Base-by-base conservation (phyloP, 2,113 vertebrate species). In the Larimichthys crocea region DNA sequence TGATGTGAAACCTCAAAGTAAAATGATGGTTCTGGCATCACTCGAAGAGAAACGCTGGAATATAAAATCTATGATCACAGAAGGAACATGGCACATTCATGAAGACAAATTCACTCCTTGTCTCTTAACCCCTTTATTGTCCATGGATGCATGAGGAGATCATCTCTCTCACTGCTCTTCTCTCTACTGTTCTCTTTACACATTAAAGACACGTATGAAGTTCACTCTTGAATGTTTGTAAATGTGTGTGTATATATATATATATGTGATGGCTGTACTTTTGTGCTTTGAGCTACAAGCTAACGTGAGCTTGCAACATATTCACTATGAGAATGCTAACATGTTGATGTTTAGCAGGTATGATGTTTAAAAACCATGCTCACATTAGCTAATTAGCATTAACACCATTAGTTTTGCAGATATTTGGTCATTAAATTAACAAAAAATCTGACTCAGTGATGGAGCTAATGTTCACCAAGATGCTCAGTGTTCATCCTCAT, bases 1-100 rank as follows among this genome's bases (percentile, higher is more conserved):
- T 44, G 11, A 26, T 50, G 10, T 16, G n/a, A 55, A 55, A 78
- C 57, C 8, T 73, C 24, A 74, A 14, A 53, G 56, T 56, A 73
- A 57, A 31, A 48, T 4, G 8, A 16, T n/a, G 53, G 20, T 40
- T 22, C 31, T 78, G 49, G 42, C 29, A 29, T 73, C 40, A 59
- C 10, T 6, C 8, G 2, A 48, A 48, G 44, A 46, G 5, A 83
- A 75, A 86, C 29, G 22, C 1, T 20, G n/a, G 17, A 70, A 50
- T 56, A 68, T 40, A 61, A 66, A 55, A 46, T 3, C 24, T 3
- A 48, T 0, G 20, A n/a, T 31, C 24, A 42, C 15, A 46, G 10
- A 46, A 46, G 35, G 35, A 42, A 71, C 19, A 46, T 44, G 62
- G 69, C 48, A 78, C 70, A n/a, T 48, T 62, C 42, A 66, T 44